phyloP scores from a whole-genome alignment of 2,797 vertebrate genomes.

The Acanthurus leucopareius region DNA sequence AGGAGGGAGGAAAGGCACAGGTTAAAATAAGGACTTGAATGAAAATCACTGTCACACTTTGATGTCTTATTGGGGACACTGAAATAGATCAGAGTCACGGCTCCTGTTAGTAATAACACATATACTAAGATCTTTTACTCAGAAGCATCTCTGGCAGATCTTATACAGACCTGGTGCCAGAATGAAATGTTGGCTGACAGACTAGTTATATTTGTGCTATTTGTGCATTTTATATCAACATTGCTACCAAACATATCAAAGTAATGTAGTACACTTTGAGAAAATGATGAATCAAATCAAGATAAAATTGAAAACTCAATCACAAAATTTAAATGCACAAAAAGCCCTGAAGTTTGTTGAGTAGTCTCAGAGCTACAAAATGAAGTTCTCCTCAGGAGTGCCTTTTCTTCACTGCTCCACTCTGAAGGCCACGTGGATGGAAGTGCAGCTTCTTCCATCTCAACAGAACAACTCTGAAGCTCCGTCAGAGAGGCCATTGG shows the following conservation, averaged over 20 bases:
- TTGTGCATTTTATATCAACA: no score
- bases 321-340: no score
- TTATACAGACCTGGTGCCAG: no score
- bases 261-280: no score
- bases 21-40: no score
- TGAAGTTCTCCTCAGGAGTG: constrained; percentile 3
- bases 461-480: background rate
- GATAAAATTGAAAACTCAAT: no score
- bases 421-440: constrained; percentile 16
- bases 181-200: no score
- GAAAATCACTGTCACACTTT: background rate
- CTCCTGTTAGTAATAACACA: background rate
- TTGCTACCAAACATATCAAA: no score
- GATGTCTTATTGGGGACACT: background rate
- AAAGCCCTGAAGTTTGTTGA: no score
- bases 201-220: no score
- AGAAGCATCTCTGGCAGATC: background rate
- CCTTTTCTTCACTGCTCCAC: background rate
- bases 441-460: constrained; percentile 23
- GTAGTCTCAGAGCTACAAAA: background rate
- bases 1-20: no score
- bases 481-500: constrained; percentile 1
- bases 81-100: background rate
- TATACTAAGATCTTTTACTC: background rate
- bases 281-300: no score